These are phyloP conservation scores for Grus americana DNA, from an alignment of 2,113 vertebrate species.

Conservation along the genomic window DNA sequence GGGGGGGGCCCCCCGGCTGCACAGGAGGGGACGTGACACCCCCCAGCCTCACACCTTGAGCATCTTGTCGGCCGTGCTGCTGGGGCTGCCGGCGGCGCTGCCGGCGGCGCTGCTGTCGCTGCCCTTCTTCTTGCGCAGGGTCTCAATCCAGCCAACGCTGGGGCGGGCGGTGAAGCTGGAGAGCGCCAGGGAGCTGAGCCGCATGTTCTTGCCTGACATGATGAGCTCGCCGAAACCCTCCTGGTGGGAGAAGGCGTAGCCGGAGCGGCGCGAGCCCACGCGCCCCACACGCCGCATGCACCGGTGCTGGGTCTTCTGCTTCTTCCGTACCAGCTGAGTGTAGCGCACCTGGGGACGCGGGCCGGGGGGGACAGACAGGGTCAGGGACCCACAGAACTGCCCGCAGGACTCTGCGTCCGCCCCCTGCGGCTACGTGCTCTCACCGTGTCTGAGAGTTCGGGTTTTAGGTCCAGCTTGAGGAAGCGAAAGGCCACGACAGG, in stretches of 20 bases:
- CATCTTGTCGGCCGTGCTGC: background rate
- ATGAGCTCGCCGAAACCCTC: constrained; percentile 96
- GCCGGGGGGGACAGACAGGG: background rate
- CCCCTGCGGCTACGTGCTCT: background rate
- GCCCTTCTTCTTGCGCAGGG: constrained; percentile 85
- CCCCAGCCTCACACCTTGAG: constrained; percentile 56
- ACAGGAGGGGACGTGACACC: background rate
- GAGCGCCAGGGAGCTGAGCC: constrained; percentile 86
- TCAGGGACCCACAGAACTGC: background rate
- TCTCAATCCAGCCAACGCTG: constrained; percentile 90
- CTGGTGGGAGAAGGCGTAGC: constrained; percentile 94
- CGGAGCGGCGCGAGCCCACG: constrained; percentile 80
- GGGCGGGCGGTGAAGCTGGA: constrained; percentile 82
- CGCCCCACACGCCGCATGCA: constrained; percentile 77
- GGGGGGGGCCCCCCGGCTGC: background rate
- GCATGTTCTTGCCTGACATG: constrained; percentile 94
- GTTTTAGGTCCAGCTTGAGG: constrained; percentile 91
- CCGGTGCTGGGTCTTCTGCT: constrained; percentile 80
- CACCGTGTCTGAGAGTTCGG: constrained; percentile 91
- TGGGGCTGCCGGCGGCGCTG: constrained; percentile 3
- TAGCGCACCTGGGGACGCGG: constrained; percentile 84
- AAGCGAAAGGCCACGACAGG: constrained; percentile 94
- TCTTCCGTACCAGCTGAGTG: constrained; percentile 89
- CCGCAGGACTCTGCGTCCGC: rapidly evolving
- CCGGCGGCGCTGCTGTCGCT: constrained; percentile 6